Evolutionary conservation across 2,797 vertebrate genomes (phyloP), one percentile per base, ranked within the genome.

Genomic region (Syngnathus rostellatus): DNA sequence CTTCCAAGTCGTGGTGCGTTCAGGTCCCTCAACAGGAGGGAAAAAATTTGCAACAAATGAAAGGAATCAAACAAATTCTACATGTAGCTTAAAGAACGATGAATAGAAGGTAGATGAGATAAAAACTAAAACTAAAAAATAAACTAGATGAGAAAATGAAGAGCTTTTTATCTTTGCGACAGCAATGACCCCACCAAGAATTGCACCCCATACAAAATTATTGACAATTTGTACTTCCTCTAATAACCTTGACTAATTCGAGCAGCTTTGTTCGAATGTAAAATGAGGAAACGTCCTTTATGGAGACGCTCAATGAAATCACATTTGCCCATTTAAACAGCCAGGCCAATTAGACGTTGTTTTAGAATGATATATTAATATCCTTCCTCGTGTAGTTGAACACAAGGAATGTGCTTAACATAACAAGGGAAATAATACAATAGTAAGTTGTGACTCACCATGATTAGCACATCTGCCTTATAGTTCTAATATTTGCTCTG

Each of bases 1-100:
- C 72, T 81, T 83, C 72, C 75, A 80, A 78, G 62, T 77, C 14
- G 0, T 68, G 55, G 68, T 76, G 68, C 67, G 76, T 53, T 74
- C 62, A 81, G 69, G 69, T 78, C 70, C 73, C 77, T 74, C 55
- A 81, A 70, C 74, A 67, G 68, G 57, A 65, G 31, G 69, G 76
- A 67, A 72, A 38, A 11, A 19, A n/a, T 6, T 3, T 8, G 57
- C 14, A 17, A 31, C 46, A 19, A 59, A 37, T 57, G 31, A 12
- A 14, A 6, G 54, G 25, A 57, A 59, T 19, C 1, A 8, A 39
- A 39, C 31, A 59, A 59, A 58, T 2, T 8, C 7, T 58, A 58
- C 55, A 19, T 17, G 46, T 8, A 8, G 48, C 48, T n/a, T n/a
- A 51, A 50, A 40, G 58, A 17, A 5, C 17, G 37, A 17, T 43